Evolutionary conservation across 2,113 vertebrate species (phyloP).

Genomic region (Cichladusa arquata): DNA sequence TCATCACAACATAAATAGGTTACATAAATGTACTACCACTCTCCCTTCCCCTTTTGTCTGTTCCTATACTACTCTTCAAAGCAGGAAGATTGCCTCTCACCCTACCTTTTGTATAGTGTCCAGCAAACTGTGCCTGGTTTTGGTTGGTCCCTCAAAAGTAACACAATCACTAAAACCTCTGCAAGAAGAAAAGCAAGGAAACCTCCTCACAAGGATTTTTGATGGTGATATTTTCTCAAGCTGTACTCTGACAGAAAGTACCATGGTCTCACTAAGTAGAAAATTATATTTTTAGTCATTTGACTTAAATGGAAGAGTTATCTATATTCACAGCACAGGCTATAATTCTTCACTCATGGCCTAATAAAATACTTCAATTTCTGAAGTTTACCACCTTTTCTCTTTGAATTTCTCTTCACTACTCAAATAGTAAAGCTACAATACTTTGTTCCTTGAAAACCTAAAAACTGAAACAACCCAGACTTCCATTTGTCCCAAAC

Average conservation of each 20-base stretch:
- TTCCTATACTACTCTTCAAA: background rate
- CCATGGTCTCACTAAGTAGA: background rate
- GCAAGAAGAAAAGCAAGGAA: background rate
- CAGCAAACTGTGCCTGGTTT: background rate
- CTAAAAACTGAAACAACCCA: background rate
- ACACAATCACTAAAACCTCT: background rate
- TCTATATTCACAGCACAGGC: background rate
- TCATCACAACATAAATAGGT: background rate
- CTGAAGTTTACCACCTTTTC: background rate
- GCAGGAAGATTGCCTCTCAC: background rate
- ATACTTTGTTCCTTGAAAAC: background rate
- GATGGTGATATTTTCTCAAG: background rate
- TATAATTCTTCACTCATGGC: background rate
- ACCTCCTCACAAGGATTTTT: background rate
- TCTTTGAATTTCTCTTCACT: background rate
- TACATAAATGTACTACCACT: background rate
- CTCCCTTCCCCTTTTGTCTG: background rate
- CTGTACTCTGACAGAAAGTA: background rate
- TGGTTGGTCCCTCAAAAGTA: background rate
- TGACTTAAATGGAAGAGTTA: background rate
- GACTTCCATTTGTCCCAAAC: background rate
- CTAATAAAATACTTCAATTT: background rate
- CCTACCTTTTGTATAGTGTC: background rate
- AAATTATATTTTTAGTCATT: background rate
- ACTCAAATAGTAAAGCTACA: background rate